Percentiles rank a stretch among this genome's conserved stretches.
phyloP scores from a whole-genome alignment of 2,113 vertebrate genomes.

The Chrysochloris asiatica region DNA sequence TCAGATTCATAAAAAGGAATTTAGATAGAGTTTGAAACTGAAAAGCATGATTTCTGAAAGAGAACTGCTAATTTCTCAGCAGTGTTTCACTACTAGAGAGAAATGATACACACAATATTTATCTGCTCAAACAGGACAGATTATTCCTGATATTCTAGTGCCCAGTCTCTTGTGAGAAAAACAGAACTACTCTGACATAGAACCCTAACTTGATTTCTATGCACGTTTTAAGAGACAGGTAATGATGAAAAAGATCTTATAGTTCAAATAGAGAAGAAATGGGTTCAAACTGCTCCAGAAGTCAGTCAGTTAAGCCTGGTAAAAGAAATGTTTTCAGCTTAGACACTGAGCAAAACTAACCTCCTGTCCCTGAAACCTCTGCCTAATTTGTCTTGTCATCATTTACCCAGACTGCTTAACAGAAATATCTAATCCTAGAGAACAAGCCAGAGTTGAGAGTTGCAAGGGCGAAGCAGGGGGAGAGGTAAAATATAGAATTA shows the following conservation, averaged over 20 bases:
- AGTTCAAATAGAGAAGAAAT: background rate
- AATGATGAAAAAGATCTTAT: background rate
- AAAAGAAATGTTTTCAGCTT: slow-evolving; percentile 30
- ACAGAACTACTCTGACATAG: background rate
- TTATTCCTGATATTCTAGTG: background rate
- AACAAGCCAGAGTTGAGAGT: background rate
- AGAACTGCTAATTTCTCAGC: background rate
- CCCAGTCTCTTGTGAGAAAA: background rate
- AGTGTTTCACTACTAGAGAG: background rate
- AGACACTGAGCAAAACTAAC: background rate
- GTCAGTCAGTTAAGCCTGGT: background rate
- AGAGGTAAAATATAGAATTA: slow-evolving; percentile 9
- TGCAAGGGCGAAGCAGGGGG: background rate
- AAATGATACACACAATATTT: background rate
- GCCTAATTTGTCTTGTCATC: slow-evolving; percentile 3
- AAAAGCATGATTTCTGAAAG: background rate
- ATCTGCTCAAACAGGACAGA: background rate
- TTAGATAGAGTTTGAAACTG: slow-evolving; percentile 9
- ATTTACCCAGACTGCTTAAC: background rate
- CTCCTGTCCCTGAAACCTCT: background rate
- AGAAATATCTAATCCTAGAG: background rate
- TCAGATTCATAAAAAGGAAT: slow-evolving; percentile 10
- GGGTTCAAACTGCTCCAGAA: background rate
- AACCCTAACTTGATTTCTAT: background rate
- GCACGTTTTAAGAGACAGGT: background rate